Evolutionary conservation across 1,140 invertebrate genomes (phyloP).

Genomic region (Gryon sp.): DNA sequence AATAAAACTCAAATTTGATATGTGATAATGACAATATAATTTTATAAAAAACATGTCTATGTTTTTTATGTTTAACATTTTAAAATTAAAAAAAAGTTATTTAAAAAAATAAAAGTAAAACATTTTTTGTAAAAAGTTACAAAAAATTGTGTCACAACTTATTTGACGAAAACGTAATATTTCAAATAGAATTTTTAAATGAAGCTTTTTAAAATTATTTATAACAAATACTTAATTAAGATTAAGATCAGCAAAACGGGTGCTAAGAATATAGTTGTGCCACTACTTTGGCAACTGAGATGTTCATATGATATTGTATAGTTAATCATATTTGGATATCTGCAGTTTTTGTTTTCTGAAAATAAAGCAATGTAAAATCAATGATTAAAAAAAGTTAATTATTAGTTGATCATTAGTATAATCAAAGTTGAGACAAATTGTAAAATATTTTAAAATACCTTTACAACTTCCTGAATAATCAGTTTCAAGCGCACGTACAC

Average conservation of each 20-base stretch:
- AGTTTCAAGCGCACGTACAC: conserved; percentile 76
- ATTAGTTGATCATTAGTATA: no score
- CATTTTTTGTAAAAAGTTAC: no score
- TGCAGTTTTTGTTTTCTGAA: conserved; percentile 79
- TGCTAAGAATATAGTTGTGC: background rate
- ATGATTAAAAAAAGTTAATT: conserved; percentile 25
- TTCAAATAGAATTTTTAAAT: no score
- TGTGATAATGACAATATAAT: no score
- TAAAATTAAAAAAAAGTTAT: no score
- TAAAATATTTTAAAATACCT: conserved; percentile 62
- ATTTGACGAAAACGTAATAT: no score
- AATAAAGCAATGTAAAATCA: conserved; percentile 48
- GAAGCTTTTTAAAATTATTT: no score
- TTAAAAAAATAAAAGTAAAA: no score
- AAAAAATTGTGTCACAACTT: no score
- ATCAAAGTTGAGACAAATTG: background rate
- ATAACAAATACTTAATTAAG: conserved; percentile 4
- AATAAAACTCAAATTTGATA: no score
- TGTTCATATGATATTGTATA: conserved; percentile 83
- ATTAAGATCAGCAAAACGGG: conserved; percentile 6
- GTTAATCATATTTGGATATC: conserved; percentile 83
- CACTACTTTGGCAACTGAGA: conserved; percentile 81
- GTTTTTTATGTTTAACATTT: no score
- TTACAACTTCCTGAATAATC: conserved; percentile 71
- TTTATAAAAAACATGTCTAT: no score